A percentile compares a stretch with the other conserved stretches of the same genome.
Evolutionary conservation across 2,888 invertebrate species (phyloP).

Genomic region (Zootermopsis nevadensis): DNA sequence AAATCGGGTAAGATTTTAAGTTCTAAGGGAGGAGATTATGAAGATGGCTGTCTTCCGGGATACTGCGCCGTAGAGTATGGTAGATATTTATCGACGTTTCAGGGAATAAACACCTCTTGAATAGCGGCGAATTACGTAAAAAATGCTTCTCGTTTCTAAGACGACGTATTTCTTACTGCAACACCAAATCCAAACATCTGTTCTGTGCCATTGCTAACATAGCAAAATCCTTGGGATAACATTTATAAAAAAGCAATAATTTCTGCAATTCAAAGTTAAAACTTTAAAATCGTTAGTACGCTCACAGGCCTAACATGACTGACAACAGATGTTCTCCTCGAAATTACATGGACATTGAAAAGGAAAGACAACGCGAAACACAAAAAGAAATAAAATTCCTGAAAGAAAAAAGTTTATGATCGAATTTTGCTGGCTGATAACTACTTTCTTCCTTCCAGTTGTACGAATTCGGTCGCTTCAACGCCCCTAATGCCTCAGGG

Average conservation of each 20-base stretch:
- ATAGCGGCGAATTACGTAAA: no score
- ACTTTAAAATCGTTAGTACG: not conserved
- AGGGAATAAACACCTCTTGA: no score
- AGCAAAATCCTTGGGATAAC: no score
- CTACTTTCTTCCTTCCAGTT: conserved; percentile 12
- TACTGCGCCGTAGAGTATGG: no score
- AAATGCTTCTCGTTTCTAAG: no score
- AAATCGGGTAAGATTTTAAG: no score
- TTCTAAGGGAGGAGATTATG: no score
- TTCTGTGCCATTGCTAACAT: no score
- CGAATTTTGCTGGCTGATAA: conserved; percentile 33
- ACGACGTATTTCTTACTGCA: no score
- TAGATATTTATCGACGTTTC: no score
- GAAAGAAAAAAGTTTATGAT: conserved; percentile 37
- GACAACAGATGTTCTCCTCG: not conserved
- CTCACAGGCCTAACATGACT: not conserved
- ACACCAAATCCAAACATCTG: no score
- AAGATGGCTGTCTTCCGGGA: no score
- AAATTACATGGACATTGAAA: not conserved
- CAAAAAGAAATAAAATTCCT: conserved; percentile 4
- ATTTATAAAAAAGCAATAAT: not conserved
- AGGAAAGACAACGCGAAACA: not conserved
- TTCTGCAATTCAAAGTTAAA: not conserved
- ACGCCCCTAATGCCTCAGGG: conserved; percentile 11
- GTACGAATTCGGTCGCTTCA: conserved; percentile 27